phyloP scores from a whole-genome alignment of 2,113 vertebrate species.

The Oncorhynchus kisutch region DNA sequence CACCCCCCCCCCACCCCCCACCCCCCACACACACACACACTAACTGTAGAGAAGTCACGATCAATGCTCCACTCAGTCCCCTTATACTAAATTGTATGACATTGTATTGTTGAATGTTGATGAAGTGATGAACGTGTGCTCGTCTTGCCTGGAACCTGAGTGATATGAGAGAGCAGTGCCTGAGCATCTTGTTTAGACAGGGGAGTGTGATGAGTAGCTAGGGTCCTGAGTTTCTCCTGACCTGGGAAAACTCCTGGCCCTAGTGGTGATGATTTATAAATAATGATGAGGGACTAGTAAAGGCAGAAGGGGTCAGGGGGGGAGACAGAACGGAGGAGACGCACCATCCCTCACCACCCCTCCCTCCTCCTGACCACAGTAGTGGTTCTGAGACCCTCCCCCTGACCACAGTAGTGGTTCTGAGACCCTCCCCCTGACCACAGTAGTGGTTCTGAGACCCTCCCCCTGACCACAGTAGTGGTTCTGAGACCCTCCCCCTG shows the following conservation, averaged over 20 bases:
- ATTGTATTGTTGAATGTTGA: neutral
- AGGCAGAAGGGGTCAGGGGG: too few relatives aligned
- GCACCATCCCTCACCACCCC: neutral
- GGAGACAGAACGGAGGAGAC: neutral
- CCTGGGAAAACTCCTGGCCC: too few relatives aligned
- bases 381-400: neutral
- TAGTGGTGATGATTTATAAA: too few relatives aligned
- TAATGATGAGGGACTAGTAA: neutral
- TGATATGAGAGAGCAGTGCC: neutral
- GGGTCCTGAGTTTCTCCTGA: too few relatives aligned
- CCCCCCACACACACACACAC: constrained; percentile 54
- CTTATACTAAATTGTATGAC: neutral
- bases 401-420: too few relatives aligned
- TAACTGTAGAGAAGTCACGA: constrained; percentile 49
- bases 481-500: neutral
- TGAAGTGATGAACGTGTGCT: neutral
- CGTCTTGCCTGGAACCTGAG: neutral
- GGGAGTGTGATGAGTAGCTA: too few relatives aligned
- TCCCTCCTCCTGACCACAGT: neutral
- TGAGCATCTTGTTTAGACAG: neutral
- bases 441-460: too few relatives aligned
- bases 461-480: too few relatives aligned
- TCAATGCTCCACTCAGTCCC: constrained; percentile 13
- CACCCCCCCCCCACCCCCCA: constrained; percentile 56
- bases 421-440: too few relatives aligned